Conservation (phyloP, 2,113 vertebrate genomes). For the Chaetura pelagica region DNA sequence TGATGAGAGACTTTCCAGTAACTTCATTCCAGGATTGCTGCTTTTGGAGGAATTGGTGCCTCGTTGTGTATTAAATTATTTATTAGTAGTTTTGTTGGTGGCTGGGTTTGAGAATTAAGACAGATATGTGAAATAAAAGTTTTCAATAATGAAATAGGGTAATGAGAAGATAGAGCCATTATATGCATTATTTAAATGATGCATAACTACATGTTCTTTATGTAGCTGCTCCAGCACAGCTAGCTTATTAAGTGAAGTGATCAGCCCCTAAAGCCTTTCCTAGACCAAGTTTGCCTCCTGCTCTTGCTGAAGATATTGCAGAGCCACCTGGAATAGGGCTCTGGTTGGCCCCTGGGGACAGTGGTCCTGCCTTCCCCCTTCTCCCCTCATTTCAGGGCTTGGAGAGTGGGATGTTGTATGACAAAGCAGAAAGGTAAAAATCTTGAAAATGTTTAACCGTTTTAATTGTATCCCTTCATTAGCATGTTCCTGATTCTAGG, state of each 20-base stretch:
- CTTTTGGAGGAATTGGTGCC: constrained; percentile 4
- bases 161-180: constrained; percentile 16
- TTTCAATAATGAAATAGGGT: constrained; percentile 52
- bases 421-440: background rate
- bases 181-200: constrained; percentile 41
- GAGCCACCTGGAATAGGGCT: background rate
- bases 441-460: background rate
- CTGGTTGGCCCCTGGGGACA: background rate
- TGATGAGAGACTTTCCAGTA: background rate
- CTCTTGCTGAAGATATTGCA: background rate
- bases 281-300: background rate
- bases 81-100: background rate
- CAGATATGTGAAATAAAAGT: background rate
- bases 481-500: background rate
- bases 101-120: constrained; percentile 4
- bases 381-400: background rate
- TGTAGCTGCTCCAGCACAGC: background rate
- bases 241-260: background rate
- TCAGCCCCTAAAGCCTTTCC: background rate
- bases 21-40: background rate
- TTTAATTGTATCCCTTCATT: background rate
- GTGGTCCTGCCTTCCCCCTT: accelerated
- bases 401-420: background rate
- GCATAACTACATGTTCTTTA: background rate
- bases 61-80: constrained; percentile 11